Evolutionary conservation across 1,140 invertebrate genomes (phyloP).

Genomic region (Bombus terrestris): DNA sequence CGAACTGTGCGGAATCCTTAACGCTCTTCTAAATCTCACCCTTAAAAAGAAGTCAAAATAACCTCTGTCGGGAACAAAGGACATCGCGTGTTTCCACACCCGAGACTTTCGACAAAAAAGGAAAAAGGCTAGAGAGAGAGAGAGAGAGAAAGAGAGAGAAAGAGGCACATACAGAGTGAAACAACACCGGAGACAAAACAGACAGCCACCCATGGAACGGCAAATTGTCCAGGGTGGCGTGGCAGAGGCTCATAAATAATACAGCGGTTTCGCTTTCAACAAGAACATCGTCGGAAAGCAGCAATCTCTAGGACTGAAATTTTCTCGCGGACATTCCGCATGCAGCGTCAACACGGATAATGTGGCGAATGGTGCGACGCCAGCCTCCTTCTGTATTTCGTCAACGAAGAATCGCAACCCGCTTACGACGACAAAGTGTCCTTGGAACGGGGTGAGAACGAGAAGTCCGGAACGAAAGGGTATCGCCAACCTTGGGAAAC

Average conservation of each 20-base stretch:
- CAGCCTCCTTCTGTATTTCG: neutral
- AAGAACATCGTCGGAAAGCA: neutral
- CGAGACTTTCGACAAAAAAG: neutral
- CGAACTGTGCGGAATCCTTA: neutral
- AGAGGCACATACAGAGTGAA: neutral
- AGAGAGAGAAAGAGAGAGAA: neutral
- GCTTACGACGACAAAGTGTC: constrained; percentile 23
- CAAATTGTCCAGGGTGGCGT: neutral
- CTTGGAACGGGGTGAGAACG: neutral
- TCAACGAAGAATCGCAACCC: constrained; percentile 15
- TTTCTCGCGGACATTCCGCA: neutral
- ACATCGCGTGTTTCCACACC: neutral
- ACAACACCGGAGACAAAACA: neutral
- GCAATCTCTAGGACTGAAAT: neutral
- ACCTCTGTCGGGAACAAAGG: neutral
- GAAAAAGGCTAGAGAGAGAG: neutral
- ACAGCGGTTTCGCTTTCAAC: constrained; percentile 13
- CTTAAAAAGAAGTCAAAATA: neutral
- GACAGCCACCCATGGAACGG: neutral
- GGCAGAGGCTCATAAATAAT: constrained; percentile 7
- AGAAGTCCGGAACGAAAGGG: neutral
- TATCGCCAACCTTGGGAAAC: neutral
- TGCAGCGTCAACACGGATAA: constrained; percentile 32
- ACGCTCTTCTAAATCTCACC: neutral
- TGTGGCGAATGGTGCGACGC: neutral